Evolutionary conservation across 2,888 invertebrate species (phyloP), one percentile per base, ranked within the genome.

Genomic region (Epistrophe eligans): DNA sequence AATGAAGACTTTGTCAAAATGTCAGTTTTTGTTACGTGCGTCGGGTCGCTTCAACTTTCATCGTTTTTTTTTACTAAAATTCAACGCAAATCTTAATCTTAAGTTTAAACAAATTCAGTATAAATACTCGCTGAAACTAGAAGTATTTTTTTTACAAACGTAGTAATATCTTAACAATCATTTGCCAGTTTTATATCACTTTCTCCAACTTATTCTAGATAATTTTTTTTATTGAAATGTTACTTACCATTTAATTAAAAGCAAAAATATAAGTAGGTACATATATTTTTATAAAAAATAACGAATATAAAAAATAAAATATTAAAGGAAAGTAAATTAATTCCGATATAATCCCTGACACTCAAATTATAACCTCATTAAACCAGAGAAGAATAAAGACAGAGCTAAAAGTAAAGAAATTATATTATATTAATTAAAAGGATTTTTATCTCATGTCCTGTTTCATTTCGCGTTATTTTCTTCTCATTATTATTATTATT

Each of bases 361-460:
- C 87, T 87, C 87, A 87, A 87, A 87, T 87, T 87, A 87, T 87
- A 87, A 87, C 87, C 87, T 87, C 79, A 87, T 87, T 87, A 83
- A 81, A 79, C 19, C 40, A 40, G 55, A 15, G 28, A 40, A 43
- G 7, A 28, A 5, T 50, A 24, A 70, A 55, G 55, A 62, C 62
- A 38, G 62, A 24, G n/a, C 19, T n/a, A n/a, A 38, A 35, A 38
- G 11, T 57, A 70, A 66, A 40, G 8, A 15, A 19, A 38, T 17
- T 1, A 17, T 19, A 38, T 35, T 6, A 60, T 4, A 74, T 70
- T 71, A 79, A 83, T 87, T 87, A 87, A 87, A 83, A 87, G 82
- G 87, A 87, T 87, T 87, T 83, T 87, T 83, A 82, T 83, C 79
- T 79, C 76, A 60, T 72, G 76, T 83, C 79, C 76, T 62, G 87